A percentile compares a stretch with the other conserved stretches of the same genome.
These are phyloP conservation scores for Mionectes olivaceus DNA, from an alignment of 2,797 vertebrate genomes.

Conservation along the genomic window DNA sequence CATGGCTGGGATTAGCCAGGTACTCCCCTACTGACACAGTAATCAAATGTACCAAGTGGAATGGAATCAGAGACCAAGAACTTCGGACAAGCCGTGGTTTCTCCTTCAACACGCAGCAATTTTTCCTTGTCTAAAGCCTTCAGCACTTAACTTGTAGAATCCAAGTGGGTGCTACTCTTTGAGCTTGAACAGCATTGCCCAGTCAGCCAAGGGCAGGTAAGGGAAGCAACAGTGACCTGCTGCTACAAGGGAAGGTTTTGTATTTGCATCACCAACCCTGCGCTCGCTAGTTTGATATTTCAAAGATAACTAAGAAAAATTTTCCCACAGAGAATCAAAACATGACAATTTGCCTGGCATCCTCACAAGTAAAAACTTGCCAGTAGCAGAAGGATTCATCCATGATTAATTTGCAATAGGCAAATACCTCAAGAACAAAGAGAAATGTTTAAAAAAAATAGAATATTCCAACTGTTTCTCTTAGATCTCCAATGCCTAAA, in stretches of 20 bases:
- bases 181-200: not conserved
- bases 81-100: not conserved
- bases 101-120: not conserved
- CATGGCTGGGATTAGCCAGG: not conserved
- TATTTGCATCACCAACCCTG: not conserved
- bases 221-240: not conserved
- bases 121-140: not conserved
- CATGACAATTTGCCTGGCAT: constrained; percentile 36
- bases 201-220: not conserved
- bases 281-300: not conserved
- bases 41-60: fast-evolving
- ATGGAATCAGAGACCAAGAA: fast-evolving
- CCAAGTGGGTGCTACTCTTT: not conserved
- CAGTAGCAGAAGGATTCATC: constrained; percentile 25
- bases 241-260: not conserved
- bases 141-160: not conserved
- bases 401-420: constrained; percentile 22
- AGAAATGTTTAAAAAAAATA: not conserved
- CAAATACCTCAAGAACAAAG: constrained; percentile 16
- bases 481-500: not conserved
- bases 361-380: constrained; percentile 46
- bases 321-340: constrained; percentile 56
- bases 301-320: constrained; percentile 23
- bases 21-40: fast-evolving
- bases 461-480: not conserved